Evolutionary conservation across 2,888 invertebrate genomes (phyloP).

Genomic region (Drosophila affinis): DNA sequence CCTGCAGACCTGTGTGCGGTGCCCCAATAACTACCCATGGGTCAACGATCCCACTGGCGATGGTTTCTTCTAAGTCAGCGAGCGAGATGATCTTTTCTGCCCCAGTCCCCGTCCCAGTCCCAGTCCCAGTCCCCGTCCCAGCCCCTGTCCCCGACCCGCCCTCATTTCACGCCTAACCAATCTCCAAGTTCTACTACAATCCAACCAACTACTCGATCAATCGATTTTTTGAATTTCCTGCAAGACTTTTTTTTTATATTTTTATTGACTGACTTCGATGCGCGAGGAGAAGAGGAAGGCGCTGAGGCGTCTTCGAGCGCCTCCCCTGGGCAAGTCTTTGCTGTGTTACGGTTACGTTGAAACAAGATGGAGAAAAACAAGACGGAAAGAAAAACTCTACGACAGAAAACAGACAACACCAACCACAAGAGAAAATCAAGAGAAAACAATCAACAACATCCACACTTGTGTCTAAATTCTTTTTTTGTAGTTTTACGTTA

Average conservation of each 20-base stretch:
- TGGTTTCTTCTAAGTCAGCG: conserved; percentile 90
- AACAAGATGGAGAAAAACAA: conserved; percentile 46
- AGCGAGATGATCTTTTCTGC: conserved; percentile 7
- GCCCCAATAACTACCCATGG: conserved; percentile 98
- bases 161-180: conserved; percentile 17
- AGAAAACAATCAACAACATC: conserved; percentile 40
- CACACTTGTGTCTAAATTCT: conserved; percentile 64
- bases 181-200: conserved; percentile 5
- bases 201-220: conserved; percentile 22
- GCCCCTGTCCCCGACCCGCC: not conserved
- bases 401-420: conserved; percentile 23
- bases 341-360: conserved; percentile 83
- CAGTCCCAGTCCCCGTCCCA: not conserved
- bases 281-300: conserved; percentile 3
- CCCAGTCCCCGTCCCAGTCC: conserved; percentile 1
- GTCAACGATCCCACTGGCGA: conserved; percentile 91
- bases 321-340: conserved; percentile 75
- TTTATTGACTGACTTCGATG: conserved; percentile 57
- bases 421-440: conserved; percentile 38
- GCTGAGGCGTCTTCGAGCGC: conserved; percentile 1
- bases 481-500: conserved; percentile 80
- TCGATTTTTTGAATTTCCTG: conserved; percentile 34
- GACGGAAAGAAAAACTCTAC: conserved; percentile 35
- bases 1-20: conserved; percentile 95
- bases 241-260: conserved; percentile 61